Evolutionary conservation across 2,888 invertebrate genomes (phyloP), one percentile per base, ranked within the genome.

Genomic region (Megamerina dolium): DNA sequence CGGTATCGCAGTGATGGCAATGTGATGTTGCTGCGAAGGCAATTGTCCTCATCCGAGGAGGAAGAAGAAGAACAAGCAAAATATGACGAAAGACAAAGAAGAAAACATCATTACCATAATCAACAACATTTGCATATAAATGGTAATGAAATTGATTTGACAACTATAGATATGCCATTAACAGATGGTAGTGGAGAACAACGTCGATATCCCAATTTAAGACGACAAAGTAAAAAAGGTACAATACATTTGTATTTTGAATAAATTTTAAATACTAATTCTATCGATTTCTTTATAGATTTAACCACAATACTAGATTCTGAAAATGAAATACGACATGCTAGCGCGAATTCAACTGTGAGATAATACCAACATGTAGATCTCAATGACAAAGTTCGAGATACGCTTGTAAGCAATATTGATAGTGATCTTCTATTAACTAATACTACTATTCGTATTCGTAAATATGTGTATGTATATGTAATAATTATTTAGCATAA

Each of bases 1-100:
- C 51, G 56, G 10, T 20, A 52, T 41, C 40, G 48, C 18, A 56
- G 53, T 29, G 55, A 55, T 45, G 57, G 51, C 3, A 58, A 55
- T 46, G 46, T 56, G 17, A 35, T 58, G 14, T 14, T 51, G 34
- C 49, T 44, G 12, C 32, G 43, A 30, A 46, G 46, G 23, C 40
- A 43, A 14, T 45, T 45, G 4, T 45, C 52, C 12, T 50, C 53
- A 6, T 52, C 48, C 5, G 50, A 50, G 10, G 44, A 49, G 13
- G 40, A 32, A n/a, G 23, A 8, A 5, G 31, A 20, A 4, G 43
- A 30, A 9, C n/a, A 31, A 10, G 10, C 23, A 23, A 23, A 23
- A 23, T 23, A 23, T 23, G n/a, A n/a, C n/a, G n/a, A n/a, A n/a
- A n/a, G n/a, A n/a, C 17, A 10, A 13, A 12, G 5, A 21, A 31